These are phyloP conservation scores for Muscicapa striata DNA, from an alignment of 2,797 vertebrate genomes.

Conservation along the genomic window DNA sequence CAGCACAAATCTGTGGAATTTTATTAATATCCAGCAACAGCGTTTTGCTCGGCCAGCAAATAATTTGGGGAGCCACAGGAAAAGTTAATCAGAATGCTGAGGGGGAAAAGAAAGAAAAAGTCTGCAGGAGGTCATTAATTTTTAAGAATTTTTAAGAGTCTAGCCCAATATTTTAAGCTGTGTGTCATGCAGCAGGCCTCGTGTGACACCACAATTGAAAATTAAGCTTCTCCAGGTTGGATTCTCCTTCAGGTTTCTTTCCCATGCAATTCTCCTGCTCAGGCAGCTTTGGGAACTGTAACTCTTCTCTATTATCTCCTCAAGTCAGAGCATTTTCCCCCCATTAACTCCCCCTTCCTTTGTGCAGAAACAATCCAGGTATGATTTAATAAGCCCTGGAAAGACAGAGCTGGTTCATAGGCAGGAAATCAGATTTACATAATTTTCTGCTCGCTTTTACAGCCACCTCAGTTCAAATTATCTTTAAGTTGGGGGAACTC, in stretches of 20 bases:
- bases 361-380: conserved; percentile 72
- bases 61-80: neutral
- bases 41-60: neutral
- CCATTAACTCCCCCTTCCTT: conserved; percentile 58
- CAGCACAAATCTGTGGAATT: neutral
- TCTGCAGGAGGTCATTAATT: neutral
- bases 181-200: neutral
- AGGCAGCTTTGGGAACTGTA: conserved; percentile 51
- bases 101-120: neutral
- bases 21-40: neutral
- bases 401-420: conserved; percentile 55
- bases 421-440: conserved; percentile 79
- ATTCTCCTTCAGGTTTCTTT: neutral
- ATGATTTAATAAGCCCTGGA: conserved; percentile 75
- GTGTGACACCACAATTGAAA: neutral
- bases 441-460: conserved; percentile 76
- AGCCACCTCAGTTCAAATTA: conserved; percentile 60
- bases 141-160: neutral
- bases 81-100: neutral
- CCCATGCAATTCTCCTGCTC: conserved; percentile 2
- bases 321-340: conserved; percentile 21
- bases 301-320: conserved; percentile 62
- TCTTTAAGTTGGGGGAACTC: conserved; percentile 67
- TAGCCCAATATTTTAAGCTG: neutral
- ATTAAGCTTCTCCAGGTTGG: neutral